Base-by-base conservation (phyloP, 2,797 vertebrate genomes). In the Helostoma temminkii region DNA sequence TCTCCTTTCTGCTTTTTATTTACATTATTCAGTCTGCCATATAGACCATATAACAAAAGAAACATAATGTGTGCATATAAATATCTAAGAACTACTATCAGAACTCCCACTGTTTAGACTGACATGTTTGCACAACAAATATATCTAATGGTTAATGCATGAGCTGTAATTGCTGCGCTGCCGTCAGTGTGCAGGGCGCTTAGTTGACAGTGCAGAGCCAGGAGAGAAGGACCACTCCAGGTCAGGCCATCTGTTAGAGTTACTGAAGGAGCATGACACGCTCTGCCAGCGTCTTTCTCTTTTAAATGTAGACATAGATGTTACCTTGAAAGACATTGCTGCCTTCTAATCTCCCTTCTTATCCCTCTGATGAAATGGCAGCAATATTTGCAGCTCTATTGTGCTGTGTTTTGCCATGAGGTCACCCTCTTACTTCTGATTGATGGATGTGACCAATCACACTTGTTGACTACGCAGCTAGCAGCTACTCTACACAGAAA, bases 61-160 rank as follows among this genome's bases (percentile, higher is more conserved):
- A 41, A 18, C 1, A n/a, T 24, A 57, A 43, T 36, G 47, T 16
- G 5, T 25, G 15, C 21, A 28, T 22, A 32, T 25, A 36, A 28
- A 71, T 36, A 43, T 45, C 15, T 6, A 18, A 56, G 14, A 43
- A 42, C 3, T 53, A 21, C 69, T 77, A 70, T 65, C 26, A 22
- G 65, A 21, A 21, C 18, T 47, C 61, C 43, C 34, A 5, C 56
- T 71, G 71, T 43, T 84, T 56, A 25, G 53, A 78, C 66, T 80
- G 85, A 76, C 63, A 62, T 85, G 83, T 85, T 87, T 86, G 63
- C 66, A 65, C 54, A 83, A 79, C 76, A 81, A 66, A 81, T 54
- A 50, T 50, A 32, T 9, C 61, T 71, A 61, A 88, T 88, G 82
- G 18, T 82, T 90, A 76, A 90, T 89, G 75, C 84, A 89, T 87